Conservation (phyloP, 2,797 vertebrate species). For the Moxostoma hubbsi region DNA sequence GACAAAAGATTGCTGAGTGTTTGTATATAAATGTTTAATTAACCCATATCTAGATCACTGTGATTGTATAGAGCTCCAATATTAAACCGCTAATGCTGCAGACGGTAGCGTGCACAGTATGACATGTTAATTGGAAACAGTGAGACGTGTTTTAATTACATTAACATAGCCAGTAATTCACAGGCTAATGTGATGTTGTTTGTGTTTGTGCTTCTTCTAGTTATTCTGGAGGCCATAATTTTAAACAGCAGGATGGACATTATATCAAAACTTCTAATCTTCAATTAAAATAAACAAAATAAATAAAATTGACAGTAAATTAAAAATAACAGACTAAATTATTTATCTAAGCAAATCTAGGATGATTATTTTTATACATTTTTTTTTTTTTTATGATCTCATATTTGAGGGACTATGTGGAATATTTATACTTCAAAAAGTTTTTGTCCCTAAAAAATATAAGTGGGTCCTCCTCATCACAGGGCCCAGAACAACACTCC, state of each 20-base stretch:
- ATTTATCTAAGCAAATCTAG: background rate
- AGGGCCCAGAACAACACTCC: too few relatives aligned
- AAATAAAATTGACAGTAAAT: background rate
- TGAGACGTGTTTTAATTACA: constrained; percentile 73
- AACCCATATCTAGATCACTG: constrained; percentile 90
- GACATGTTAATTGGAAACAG: constrained; percentile 81
- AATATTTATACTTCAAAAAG: too few relatives aligned
- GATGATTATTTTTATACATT: too few relatives aligned
- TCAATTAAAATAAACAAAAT: too few relatives aligned
- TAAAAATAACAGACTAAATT: background rate
- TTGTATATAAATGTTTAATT: constrained; percentile 99
- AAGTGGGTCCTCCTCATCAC: too few relatives aligned
- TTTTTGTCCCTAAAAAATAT: too few relatives aligned
- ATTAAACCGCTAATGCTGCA: constrained; percentile 87
- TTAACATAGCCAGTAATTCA: constrained; percentile 82
- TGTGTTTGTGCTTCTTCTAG: constrained; percentile 66
- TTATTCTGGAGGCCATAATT: constrained; percentile 71
- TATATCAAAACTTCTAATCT: constrained; percentile 56
- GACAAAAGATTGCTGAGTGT: constrained; percentile 93
- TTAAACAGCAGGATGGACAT: constrained; percentile 61
- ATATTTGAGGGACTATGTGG: too few relatives aligned
- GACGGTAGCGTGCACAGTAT: constrained; percentile 67
- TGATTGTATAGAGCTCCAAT: constrained; percentile 82
- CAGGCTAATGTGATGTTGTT: constrained; percentile 68
- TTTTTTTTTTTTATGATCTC: too few relatives aligned